These are phyloP conservation scores for Sebastes steindachneri DNA, from an alignment of 2,797 vertebrate genomes.

Conservation along the genomic window DNA sequence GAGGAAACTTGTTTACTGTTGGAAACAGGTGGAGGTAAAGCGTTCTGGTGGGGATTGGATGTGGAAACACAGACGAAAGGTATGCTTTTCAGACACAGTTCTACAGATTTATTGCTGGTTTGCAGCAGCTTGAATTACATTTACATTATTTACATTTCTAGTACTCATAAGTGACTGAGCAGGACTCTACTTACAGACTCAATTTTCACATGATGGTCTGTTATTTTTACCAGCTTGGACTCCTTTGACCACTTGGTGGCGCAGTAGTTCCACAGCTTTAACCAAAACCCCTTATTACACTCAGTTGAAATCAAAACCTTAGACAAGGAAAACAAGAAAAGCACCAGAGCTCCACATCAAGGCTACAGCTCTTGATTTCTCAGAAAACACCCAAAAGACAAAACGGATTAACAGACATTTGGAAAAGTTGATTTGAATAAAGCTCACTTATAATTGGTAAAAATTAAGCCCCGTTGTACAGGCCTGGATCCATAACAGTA, in stretches of 20 bases:
- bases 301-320: slow-evolving; percentile 1
- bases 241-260: slow-evolving; percentile 57
- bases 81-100: background rate
- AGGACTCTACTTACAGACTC: background rate
- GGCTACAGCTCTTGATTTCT: slow-evolving; percentile 43
- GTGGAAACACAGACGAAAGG: background rate
- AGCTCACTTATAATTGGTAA: slow-evolving; percentile 60
- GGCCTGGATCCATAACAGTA: slow-evolving; percentile 12
- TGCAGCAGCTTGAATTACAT: background rate
- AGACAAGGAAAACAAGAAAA: slow-evolving; percentile 15
- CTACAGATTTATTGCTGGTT: background rate
- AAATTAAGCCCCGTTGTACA: slow-evolving; percentile 33
- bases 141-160: background rate
- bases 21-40: slow-evolving; percentile 27
- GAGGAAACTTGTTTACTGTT: background rate
- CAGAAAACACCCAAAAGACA: slow-evolving; percentile 59
- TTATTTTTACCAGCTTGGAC: background rate
- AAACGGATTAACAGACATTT: slow-evolving; percentile 59
- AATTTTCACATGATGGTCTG: background rate
- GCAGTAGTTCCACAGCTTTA: slow-evolving; percentile 38
- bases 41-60: background rate
- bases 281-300: background rate
- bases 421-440: slow-evolving; percentile 60
- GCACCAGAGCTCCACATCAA: slow-evolving; percentile 35
- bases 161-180: background rate